Conservation (phyloP, 2,797 vertebrate species). For the Scyliorhinus canicula region DNA sequence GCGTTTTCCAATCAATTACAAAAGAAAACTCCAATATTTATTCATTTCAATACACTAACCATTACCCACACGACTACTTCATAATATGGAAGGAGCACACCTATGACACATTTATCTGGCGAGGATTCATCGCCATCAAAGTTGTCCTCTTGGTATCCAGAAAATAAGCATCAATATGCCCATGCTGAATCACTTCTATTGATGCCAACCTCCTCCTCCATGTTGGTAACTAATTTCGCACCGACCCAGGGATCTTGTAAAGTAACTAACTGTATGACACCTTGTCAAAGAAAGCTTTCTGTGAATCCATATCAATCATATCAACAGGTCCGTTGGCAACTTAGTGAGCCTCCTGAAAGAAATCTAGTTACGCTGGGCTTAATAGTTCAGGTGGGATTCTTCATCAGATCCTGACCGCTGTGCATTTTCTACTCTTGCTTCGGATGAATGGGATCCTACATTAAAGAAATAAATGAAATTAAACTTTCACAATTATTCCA, state of each 20-base stretch:
- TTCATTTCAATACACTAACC: neutral
- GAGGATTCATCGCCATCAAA: neutral
- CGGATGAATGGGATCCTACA: neutral
- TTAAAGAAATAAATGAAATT: neutral
- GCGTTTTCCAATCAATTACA: neutral
- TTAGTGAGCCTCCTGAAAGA: neutral
- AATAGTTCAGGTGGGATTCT: neutral
- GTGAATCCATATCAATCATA: neutral
- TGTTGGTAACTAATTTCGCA: neutral
- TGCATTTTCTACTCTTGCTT: neutral
- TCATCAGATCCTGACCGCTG: neutral
- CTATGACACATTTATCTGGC: neutral
- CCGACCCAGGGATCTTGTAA: neutral
- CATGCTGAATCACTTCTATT: neutral
- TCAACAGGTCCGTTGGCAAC: neutral
- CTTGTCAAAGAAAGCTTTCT: neutral
- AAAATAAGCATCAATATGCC: neutral
- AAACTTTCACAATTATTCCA: neutral
- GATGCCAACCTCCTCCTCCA: neutral
- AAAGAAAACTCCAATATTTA: neutral
- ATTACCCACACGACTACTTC: too few species aligned
- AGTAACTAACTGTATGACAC: too few species aligned
- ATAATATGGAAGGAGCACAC: neutral
- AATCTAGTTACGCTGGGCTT: too few species aligned
- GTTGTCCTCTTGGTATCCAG: neutral